phyloP scores from a whole-genome alignment of 2,888 invertebrate species.

The Drosophila prostipennis region DNA sequence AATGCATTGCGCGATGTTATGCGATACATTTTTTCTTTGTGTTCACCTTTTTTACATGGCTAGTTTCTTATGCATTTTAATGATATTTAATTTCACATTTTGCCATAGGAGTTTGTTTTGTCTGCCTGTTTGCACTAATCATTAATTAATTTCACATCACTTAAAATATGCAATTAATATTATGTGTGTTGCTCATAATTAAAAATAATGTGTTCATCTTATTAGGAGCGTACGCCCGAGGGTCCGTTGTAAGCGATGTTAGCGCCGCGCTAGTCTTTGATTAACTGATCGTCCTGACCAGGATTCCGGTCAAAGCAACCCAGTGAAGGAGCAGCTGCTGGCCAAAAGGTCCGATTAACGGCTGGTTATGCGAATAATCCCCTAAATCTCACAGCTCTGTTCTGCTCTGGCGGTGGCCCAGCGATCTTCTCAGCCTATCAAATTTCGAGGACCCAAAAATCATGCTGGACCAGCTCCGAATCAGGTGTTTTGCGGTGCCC shows the following conservation, averaged over 20 bases:
- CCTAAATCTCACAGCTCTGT: slow-evolving; percentile 16
- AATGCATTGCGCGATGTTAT: slow-evolving; percentile 64
- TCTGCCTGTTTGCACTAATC: slow-evolving; percentile 70
- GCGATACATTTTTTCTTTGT: slow-evolving; percentile 54
- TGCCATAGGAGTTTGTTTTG: slow-evolving; percentile 41
- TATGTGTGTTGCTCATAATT: slow-evolving; percentile 53
- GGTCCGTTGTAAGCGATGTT: slow-evolving; percentile 51
- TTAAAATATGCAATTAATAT: slow-evolving; percentile 75
- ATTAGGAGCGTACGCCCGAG: slow-evolving; percentile 41
- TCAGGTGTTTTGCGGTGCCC: slow-evolving; percentile 63
- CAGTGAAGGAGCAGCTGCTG: slow-evolving; percentile 12
- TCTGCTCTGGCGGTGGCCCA: slow-evolving; percentile 56
- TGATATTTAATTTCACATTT: slow-evolving; percentile 71
- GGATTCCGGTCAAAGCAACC: background rate
- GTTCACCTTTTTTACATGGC: slow-evolving; percentile 41
- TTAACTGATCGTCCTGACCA: slow-evolving; percentile 73
- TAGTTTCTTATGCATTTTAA: slow-evolving; percentile 63
- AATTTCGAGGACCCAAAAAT: slow-evolving; percentile 53
- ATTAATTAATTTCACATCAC: slow-evolving; percentile 75
- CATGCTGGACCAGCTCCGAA: slow-evolving; percentile 18
- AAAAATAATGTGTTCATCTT: slow-evolving; percentile 52
- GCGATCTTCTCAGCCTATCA: slow-evolving; percentile 79
- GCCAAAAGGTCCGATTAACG: slow-evolving; percentile 5
- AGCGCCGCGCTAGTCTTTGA: slow-evolving; percentile 70
- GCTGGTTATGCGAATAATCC: slow-evolving; percentile 4